phyloP scores from a whole-genome alignment of 2,888 invertebrate genomes.

The Drosophila multiciliata region DNA sequence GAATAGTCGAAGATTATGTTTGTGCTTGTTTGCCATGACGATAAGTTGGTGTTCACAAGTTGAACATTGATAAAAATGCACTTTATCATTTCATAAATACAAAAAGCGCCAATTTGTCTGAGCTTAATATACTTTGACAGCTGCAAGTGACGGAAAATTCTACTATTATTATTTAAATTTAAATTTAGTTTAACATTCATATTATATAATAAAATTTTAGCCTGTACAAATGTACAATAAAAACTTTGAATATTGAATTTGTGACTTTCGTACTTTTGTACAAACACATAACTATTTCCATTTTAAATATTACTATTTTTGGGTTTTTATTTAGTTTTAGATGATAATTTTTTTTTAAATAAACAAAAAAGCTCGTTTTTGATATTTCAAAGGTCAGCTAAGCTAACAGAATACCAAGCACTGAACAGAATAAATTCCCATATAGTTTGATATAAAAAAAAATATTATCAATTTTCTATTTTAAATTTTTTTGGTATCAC shows the following conservation, averaged over 20 bases:
- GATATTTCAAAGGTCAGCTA: neutral
- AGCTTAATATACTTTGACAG: neutral
- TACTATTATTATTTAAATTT: neutral
- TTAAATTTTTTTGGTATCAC: neutral
- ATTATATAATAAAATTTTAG: neutral
- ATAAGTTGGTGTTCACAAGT: neutral
- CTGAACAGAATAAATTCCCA: neutral
- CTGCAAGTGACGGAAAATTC: neutral
- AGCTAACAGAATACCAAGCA: neutral
- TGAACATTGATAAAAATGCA: neutral
- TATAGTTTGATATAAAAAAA: neutral
- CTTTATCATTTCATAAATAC: conserved; percentile 2
- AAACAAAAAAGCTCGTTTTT: neutral
- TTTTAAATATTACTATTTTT: neutral
- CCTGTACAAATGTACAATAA: neutral
- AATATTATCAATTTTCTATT: neutral
- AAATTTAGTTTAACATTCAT: neutral
- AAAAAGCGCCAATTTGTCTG: neutral
- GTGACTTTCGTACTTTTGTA: neutral
- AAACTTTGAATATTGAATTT: neutral
- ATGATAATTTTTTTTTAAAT: conserved; percentile 1
- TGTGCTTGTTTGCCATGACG: neutral
- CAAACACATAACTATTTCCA: neutral
- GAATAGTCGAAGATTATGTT: conserved; percentile 27
- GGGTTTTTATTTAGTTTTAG: neutral